phyloP scores from a whole-genome alignment of 2,888 invertebrate genomes.

The Bursaphelenchus okinawaensis region DNA sequence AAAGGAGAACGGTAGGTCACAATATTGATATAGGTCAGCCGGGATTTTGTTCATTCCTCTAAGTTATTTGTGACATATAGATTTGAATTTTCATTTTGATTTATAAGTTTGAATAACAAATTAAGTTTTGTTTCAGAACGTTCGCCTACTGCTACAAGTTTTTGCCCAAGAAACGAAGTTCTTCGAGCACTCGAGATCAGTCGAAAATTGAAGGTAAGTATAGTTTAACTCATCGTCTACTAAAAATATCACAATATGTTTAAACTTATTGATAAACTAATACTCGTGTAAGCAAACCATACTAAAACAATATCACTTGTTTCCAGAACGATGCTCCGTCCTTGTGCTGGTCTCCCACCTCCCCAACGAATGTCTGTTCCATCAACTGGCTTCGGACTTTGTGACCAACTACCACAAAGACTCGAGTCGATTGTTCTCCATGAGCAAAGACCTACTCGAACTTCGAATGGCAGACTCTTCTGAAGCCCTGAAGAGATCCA shows the following conservation, averaged over 20 bases:
- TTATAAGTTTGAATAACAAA: conserved; percentile 12
- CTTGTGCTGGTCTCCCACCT: conserved; percentile 29
- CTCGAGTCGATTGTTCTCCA: conserved; percentile 9
- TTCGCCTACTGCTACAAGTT: conserved; percentile 31
- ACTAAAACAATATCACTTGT: too few relatives aligned
- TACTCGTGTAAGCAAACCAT: background rate
- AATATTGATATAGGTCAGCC: too few relatives aligned
- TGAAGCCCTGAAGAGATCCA: background rate
- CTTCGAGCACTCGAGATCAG: too few relatives aligned
- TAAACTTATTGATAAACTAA: too few relatives aligned
- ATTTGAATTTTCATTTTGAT: background rate
- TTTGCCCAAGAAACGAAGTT: conserved; percentile 11
- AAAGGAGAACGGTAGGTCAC: conserved; percentile 29
- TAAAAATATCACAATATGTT: too few relatives aligned
- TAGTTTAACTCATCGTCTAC: too few relatives aligned
- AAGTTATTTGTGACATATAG: background rate
- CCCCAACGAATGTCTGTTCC: conserved; percentile 25
- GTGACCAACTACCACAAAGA: conserved; percentile 22
- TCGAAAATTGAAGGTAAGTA: too few relatives aligned
- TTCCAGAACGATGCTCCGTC: conserved; percentile 25
- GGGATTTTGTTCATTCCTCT: background rate
- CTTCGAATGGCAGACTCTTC: conserved; percentile 17
- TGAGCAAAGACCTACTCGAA: conserved; percentile 26
- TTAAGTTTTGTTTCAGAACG: conserved; percentile 23
- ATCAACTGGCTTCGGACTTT: conserved; percentile 28